Evolutionary conservation across 1,140 invertebrate genomes (phyloP).

Genomic region (Trichoplusia ni): DNA sequence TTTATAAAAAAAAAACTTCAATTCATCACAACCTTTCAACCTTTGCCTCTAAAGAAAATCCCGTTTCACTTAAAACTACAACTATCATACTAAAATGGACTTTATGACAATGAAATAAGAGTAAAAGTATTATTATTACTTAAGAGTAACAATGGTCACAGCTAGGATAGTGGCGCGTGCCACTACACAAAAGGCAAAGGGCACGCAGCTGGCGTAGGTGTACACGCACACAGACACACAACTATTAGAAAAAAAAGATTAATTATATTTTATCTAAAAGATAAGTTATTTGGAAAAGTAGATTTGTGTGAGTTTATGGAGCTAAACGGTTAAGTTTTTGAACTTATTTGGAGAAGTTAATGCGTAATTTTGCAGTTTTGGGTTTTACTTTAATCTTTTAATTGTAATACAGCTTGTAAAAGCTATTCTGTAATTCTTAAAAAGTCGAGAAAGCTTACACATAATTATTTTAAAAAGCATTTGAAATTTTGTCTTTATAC

Average conservation of each 20-base stretch:
- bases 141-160: constrained; percentile 46
- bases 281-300: not conserved
- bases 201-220: constrained; percentile 71
- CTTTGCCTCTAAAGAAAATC: not conserved
- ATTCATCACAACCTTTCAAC: constrained; percentile 1
- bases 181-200: constrained; percentile 62
- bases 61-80: not conserved
- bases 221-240: constrained; percentile 42
- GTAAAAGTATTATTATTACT: constrained; percentile 7
- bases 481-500: too few relatives aligned
- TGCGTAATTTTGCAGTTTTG: too few relatives aligned
- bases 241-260: constrained; percentile 13
- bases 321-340: too few relatives aligned
- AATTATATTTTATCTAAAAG: constrained; percentile 13
- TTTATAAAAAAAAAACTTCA: not conserved
- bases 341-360: too few relatives aligned
- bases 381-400: too few relatives aligned
- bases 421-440: too few relatives aligned
- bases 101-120: not conserved
- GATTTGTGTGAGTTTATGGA: too few relatives aligned
- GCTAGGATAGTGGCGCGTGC: constrained; percentile 67
- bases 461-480: too few relatives aligned
- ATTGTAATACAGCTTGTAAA: too few relatives aligned
- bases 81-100: not conserved
- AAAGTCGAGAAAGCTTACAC: too few relatives aligned